Percentiles rank a stretch among this genome's conserved stretches.
Evolutionary conservation across 1,140 invertebrate species (phyloP).

Genomic region (Drosophila subpulchrella): DNA sequence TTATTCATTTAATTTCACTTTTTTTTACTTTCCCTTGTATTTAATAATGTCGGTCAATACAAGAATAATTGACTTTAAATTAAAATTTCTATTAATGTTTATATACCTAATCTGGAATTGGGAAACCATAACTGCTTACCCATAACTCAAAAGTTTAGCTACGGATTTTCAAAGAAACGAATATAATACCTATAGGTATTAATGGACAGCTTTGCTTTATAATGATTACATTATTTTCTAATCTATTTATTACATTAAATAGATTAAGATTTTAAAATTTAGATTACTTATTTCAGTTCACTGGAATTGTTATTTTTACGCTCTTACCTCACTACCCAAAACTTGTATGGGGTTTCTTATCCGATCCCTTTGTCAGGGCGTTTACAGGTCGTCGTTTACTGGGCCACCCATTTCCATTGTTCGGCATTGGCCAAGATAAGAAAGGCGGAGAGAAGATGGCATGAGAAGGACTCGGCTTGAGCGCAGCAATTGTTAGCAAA

Average conservation of each 20-base stretch:
- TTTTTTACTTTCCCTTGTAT: neutral
- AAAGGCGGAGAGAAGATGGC: neutral
- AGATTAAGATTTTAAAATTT: too few species aligned
- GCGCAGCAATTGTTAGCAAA: conserved; percentile 77
- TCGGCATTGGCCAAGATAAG: conserved; percentile 43
- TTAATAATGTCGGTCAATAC: neutral
- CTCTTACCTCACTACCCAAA: neutral
- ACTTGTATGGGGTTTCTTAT: neutral
- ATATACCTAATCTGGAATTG: too few species aligned
- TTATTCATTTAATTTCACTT: neutral
- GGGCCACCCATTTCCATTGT: conserved; percentile 41
- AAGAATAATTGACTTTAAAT: neutral
- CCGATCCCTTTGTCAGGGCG: conserved; percentile 12
- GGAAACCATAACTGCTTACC: too few species aligned
- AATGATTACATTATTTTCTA: too few species aligned
- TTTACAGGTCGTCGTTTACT: conserved; percentile 16
- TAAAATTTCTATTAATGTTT: too few species aligned
- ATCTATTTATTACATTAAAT: too few species aligned
- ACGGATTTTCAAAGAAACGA: too few species aligned
- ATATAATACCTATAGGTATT: too few species aligned
- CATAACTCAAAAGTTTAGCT: too few species aligned
- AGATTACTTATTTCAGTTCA: too few species aligned
- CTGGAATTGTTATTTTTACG: neutral
- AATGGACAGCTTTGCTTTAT: too few species aligned
- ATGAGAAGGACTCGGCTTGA: conserved; percentile 49